Conservation (phyloP, 2,113 vertebrate genomes). For the Patagioenas fasciata region DNA sequence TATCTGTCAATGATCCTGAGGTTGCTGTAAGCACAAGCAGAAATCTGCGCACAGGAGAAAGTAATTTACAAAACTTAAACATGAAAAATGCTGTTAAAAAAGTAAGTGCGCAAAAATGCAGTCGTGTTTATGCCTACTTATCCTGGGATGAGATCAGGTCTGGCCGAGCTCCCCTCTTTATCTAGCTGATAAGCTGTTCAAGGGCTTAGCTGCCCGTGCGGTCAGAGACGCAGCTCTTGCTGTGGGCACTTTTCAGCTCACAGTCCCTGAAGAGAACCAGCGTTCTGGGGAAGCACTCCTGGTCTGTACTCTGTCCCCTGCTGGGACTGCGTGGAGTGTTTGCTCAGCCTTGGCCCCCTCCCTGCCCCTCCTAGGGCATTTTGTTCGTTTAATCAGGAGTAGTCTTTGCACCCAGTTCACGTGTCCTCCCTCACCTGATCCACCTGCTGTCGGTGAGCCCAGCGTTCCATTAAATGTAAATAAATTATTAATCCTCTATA, state of each 20-base stretch:
- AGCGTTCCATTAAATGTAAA: neutral
- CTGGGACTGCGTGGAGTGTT: neutral
- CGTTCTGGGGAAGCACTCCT: neutral
- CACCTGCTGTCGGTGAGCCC: neutral
- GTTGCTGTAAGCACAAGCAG: neutral
- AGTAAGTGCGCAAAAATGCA: neutral
- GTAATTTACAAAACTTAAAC: neutral
- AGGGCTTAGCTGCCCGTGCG: neutral
- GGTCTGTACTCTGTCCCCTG: constrained; percentile 7
- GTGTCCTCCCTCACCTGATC: neutral
- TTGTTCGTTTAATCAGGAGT: neutral
- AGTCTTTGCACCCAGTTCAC: neutral
- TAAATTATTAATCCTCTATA: neutral
- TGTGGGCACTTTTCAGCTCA: neutral
- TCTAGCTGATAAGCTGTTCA: constrained; percentile 31
- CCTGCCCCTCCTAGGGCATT: neutral
- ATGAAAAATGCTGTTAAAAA: neutral
- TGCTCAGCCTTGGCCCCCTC: neutral
- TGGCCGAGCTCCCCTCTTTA: constrained; percentile 11
- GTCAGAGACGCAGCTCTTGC: constrained; percentile 1
- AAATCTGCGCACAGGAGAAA: neutral
- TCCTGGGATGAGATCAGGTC: neutral
- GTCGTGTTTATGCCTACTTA: neutral
- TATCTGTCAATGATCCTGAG: neutral
- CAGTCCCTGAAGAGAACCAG: neutral